These are phyloP conservation scores for Microtus pennsylvanicus DNA, from an alignment of 2,113 vertebrate genomes.

Conservation along the genomic window DNA sequence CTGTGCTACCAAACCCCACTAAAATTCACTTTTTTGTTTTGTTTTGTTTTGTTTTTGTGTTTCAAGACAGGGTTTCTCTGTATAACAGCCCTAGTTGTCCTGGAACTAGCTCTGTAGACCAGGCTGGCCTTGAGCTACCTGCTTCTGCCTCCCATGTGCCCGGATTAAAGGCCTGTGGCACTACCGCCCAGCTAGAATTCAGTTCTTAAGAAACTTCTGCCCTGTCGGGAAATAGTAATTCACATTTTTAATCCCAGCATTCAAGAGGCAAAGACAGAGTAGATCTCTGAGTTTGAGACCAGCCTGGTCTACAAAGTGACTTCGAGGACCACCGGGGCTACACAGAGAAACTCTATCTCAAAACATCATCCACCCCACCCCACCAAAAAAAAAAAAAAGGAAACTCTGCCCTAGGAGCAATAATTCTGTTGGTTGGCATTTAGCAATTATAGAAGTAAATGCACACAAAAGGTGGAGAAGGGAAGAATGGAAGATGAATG, in stretches of 20 bases:
- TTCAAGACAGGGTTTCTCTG: too few relatives aligned
- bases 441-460: slow-evolving; percentile 58
- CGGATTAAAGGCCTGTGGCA: too few relatives aligned
- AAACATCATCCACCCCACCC: neutral
- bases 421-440: slow-evolving; percentile 52
- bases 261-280: neutral
- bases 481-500: slow-evolving; percentile 32
- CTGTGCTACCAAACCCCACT: neutral
- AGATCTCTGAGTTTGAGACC: neutral
- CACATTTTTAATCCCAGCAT: neutral
- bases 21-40: slow-evolving; percentile 43
- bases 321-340: neutral
- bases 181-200: neutral
- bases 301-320: neutral
- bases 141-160: too few relatives aligned
- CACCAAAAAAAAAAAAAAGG: neutral
- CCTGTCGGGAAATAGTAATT: neutral
- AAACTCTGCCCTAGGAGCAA: slow-evolving; percentile 15
- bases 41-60: too few relatives aligned
- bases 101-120: too few relatives aligned
- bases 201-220: slow-evolving; percentile 50
- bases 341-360: neutral
- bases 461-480: slow-evolving; percentile 51
- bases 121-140: too few relatives aligned
- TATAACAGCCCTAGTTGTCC: too few relatives aligned